Conservation (phyloP, 2,797 vertebrate genomes). For the Nothura maculosa region DNA sequence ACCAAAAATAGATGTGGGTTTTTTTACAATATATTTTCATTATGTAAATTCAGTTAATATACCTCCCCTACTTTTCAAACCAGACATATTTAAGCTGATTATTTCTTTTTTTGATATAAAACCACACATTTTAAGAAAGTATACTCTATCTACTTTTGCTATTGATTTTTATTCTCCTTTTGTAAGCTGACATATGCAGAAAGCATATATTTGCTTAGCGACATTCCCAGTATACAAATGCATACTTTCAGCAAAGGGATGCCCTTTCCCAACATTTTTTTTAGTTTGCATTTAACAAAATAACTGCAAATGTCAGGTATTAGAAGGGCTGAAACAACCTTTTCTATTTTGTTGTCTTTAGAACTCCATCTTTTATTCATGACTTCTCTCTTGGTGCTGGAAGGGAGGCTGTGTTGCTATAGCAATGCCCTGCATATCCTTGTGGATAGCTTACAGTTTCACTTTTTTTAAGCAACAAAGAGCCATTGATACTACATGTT, state of each 20-base stretch:
- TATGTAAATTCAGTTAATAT: neutral
- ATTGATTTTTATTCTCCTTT: slow-evolving; percentile 7
- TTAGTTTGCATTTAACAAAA: slow-evolving; percentile 83
- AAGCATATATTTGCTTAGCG: slow-evolving; percentile 45
- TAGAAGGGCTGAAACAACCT: slow-evolving; percentile 83
- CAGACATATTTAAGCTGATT: neutral
- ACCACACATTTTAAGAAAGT: slow-evolving; percentile 34
- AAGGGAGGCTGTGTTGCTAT: slow-evolving; percentile 86
- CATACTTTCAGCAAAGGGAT: slow-evolving; percentile 65
- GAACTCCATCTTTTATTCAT: slow-evolving; percentile 88
- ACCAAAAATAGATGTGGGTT: neutral
- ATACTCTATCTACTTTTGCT: neutral
- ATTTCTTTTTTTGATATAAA: neutral
- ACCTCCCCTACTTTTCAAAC: neutral
- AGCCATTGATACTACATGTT: slow-evolving; percentile 84
- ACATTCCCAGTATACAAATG: slow-evolving; percentile 71
- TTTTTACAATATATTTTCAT: slow-evolving; percentile 5
- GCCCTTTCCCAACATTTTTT: slow-evolving; percentile 77
- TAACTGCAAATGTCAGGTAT: slow-evolving; percentile 85
- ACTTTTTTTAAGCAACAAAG: slow-evolving; percentile 86
- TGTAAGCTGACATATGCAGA: slow-evolving; percentile 33
- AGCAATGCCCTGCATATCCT: slow-evolving; percentile 87
- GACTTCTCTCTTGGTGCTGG: slow-evolving; percentile 82
- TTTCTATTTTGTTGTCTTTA: slow-evolving; percentile 85
- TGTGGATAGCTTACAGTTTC: slow-evolving; percentile 86